Evolutionary conservation across 2,113 vertebrate genomes (phyloP).

Genomic region (Pao palembangensis): DNA sequence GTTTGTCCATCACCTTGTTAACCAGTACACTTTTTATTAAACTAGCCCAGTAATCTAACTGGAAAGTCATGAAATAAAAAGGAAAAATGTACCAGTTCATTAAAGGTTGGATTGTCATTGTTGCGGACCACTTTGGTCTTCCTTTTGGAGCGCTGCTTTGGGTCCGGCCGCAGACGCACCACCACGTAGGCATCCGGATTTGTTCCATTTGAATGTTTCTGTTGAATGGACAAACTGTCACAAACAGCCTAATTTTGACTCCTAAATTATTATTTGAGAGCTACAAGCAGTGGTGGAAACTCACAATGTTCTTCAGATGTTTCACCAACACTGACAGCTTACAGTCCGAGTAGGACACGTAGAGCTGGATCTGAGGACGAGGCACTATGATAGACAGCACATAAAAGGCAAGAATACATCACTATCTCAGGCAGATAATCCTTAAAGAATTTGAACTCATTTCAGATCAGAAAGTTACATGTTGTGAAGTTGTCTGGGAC

Average conservation of each 20-base stretch:
- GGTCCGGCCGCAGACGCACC: conserved; percentile 79
- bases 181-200: conserved; percentile 81
- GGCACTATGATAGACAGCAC: conserved; percentile 41
- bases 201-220: conserved; percentile 82
- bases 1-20: neutral
- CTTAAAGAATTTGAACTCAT: neutral
- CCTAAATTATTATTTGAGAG: neutral
- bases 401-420: neutral
- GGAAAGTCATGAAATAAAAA: neutral
- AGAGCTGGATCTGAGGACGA: conserved; percentile 76
- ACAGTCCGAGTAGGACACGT: conserved; percentile 65
- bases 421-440: too few relatives aligned
- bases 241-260: neutral
- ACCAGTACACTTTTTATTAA: too few relatives aligned
- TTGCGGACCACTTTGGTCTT: conserved; percentile 83
- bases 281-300: conserved; percentile 45
- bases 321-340: conserved; percentile 83
- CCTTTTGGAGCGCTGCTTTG: conserved; percentile 68
- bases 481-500: conserved; percentile 9
- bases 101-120: conserved; percentile 83
- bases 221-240: conserved; percentile 25
- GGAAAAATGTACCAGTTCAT: conserved; percentile 79
- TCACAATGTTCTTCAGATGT: conserved; percentile 85
- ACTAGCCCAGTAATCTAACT: neutral
- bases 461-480: conserved; percentile 32